Evolutionary conservation across 2,797 vertebrate genomes (phyloP), one percentile per base, ranked within the genome.

Genomic region (Pipistrellus nathusii): DNA sequence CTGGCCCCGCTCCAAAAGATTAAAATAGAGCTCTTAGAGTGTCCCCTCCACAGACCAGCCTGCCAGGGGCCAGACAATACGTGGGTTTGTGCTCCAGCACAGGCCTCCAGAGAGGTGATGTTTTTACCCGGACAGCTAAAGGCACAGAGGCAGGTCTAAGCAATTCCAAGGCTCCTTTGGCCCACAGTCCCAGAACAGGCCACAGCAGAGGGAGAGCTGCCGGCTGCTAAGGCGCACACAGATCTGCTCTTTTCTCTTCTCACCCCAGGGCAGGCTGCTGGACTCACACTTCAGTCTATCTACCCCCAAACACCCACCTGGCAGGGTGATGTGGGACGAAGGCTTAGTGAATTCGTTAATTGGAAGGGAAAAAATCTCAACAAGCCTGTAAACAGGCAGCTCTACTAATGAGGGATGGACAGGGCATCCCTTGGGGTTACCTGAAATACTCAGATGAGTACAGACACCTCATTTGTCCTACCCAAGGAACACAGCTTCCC

Each of bases 11-110:
- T 98, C 98, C 98, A 98, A 98, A 97, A 98, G 98, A 98, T 98
- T 98, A 98, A 98, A 98, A 98, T 98, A 98, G 98, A 98, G 98
- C 98, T 96, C 98, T 98, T 98, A 98, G 98, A 98, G 98, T 98
- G 98, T 98, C 98, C 98, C 98, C 98, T 98, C 97, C 41, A 97
- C 97, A 98, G 97, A 95, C 95, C 96, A 96, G 98, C 97, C 97
- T 98, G 98, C 98, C 97, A 97, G 96, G 97, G 98, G 94, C 96
- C 97, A 98, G 98, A 98, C 98, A 98, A 98, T 98, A 98, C 97
- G 7, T 97, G 97, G 98, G 97, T 98, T 98, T 98, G 98, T 98
- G 96, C 98, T 98, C 98, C 97, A 98, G 97, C 95, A 92, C 96
- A 97, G 97, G 98, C 98, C 98, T 98, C 98, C 51, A 0, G 97